A percentile compares a stretch with the other conserved stretches of the same genome.
These are phyloP conservation scores for Delia radicum DNA, from an alignment of 1,140 invertebrate species.

Conservation along the genomic window DNA sequence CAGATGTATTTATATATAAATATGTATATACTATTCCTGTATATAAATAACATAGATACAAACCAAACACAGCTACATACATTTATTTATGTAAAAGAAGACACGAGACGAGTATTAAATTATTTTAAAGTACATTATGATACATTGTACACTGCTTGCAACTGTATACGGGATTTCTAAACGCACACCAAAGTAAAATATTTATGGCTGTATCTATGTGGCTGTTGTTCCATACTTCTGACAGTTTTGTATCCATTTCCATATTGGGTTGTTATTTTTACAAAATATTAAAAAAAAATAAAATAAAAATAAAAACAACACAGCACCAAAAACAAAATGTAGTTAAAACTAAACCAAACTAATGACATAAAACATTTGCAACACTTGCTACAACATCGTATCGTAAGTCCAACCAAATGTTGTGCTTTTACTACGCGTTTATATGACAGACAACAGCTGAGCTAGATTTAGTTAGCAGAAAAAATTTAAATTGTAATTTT, in stretches of 20 bases:
- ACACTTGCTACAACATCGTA: constrained; percentile 13
- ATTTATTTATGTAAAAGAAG: not conserved
- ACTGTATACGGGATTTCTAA: too few relatives aligned
- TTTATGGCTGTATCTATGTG: not conserved
- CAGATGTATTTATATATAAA: not conserved
- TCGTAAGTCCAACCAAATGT: not conserved
- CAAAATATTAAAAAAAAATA: not conserved
- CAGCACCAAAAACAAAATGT: too few relatives aligned
- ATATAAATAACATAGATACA: not conserved
- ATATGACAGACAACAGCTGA: not conserved
- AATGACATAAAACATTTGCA: constrained; percentile 17
- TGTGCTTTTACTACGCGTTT: not conserved
- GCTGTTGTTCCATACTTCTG: not conserved
- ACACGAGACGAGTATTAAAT: constrained; percentile 7
- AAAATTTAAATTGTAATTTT: not conserved
- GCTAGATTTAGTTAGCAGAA: not conserved
- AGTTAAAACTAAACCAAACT: constrained; percentile 2
- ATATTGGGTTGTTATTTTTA: not conserved
- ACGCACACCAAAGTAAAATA: not conserved
- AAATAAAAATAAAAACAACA: not conserved
- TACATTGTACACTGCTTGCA: not conserved
- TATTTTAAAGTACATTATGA: constrained; percentile 15
- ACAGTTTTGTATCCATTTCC: not conserved
- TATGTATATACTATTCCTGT: not conserved
- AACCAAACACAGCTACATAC: not conserved